Base-by-base conservation (phyloP, 1,140 invertebrate species). In the Phocides pigmalion region DNA sequence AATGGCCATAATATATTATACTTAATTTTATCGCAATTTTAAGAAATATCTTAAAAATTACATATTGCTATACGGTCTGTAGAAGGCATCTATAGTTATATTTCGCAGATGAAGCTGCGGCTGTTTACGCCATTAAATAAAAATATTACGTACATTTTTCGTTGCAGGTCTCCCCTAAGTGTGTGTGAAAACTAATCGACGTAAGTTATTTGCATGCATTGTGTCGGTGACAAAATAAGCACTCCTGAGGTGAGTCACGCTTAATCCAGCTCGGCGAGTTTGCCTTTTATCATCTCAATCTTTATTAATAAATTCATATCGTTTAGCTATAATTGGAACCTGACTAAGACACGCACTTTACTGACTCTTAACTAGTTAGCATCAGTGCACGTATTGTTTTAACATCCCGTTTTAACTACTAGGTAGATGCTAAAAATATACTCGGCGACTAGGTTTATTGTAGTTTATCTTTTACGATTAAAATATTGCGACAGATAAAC, bases 291-390 rank as follows among this genome's bases (percentile, higher is more conserved):
- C 74, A 35, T 63, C 51, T 56, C 53, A 37, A 79, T 79, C 74
- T 75, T 78, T 70, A 79, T 82, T 84, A 77, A 79, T 80, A 81
- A 84, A 84, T 87, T 80, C 74, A 81, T 83, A 76, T 79, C 74
- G 66, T 79, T 87, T 82, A 80, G 72, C 64, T 83, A 79, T 82
- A 80, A 83, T 87, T 78, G 77, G 70, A 76, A 67, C 67, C 66
- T 63, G 56, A 59, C 66, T 54, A 62, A 77, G 61, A 75, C 72
- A 67, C 56, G 71, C 68, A 72, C 71, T 71, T 76, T 78, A 80
- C 64, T 54, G 61, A 62, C 62, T 19, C 61, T 44, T 28, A 68
- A 68, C 75, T 66, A 75, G 73, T 74, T 72, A 75, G 76, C 71
- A 74, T 73, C 73, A 64, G 64, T 46, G 47, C 69, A 47, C 58